phyloP scores from a whole-genome alignment of 2,888 invertebrate species.

The Ptychoptera contaminata region DNA sequence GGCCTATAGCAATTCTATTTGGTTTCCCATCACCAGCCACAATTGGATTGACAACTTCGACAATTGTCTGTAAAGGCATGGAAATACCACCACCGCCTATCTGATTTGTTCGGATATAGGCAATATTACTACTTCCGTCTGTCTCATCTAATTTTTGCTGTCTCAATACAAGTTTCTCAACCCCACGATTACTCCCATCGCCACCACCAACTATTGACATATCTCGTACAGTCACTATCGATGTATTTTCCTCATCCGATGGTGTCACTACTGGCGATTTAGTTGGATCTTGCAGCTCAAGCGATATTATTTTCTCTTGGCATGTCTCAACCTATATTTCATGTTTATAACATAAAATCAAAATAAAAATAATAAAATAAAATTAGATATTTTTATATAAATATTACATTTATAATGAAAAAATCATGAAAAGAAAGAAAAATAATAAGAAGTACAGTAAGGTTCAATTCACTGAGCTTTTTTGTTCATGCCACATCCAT shows the following conservation, averaged over 20 bases:
- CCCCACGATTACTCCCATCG: constrained; percentile 10
- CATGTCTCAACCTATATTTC: constrained; percentile 66
- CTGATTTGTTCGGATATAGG: background rate
- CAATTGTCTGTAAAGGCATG: constrained; percentile 22
- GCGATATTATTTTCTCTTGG: constrained; percentile 78
- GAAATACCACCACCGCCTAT: background rate
- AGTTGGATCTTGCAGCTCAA: constrained; percentile 56
- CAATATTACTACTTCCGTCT: constrained; percentile 3
- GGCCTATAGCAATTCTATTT: constrained; percentile 27
- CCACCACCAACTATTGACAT: constrained; percentile 9
- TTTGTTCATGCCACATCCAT: too few relatives aligned
- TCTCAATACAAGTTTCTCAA: background rate
- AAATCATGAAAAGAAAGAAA: background rate
- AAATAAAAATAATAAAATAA: constrained; percentile 1
- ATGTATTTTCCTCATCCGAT: constrained; percentile 38
- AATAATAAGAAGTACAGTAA: background rate
- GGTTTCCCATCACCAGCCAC: constrained; percentile 28
- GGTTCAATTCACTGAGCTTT: too few relatives aligned
- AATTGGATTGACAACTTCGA: constrained; percentile 31
- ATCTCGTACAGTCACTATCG: constrained; percentile 31
- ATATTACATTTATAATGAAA: too few relatives aligned
- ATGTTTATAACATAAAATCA: constrained; percentile 5
- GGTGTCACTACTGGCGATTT: constrained; percentile 35
- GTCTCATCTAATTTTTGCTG: constrained; percentile 3
- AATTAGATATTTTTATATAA: background rate